phyloP scores from a whole-genome alignment of 2,113 vertebrate genomes.

The Myotis lucifugus region DNA sequence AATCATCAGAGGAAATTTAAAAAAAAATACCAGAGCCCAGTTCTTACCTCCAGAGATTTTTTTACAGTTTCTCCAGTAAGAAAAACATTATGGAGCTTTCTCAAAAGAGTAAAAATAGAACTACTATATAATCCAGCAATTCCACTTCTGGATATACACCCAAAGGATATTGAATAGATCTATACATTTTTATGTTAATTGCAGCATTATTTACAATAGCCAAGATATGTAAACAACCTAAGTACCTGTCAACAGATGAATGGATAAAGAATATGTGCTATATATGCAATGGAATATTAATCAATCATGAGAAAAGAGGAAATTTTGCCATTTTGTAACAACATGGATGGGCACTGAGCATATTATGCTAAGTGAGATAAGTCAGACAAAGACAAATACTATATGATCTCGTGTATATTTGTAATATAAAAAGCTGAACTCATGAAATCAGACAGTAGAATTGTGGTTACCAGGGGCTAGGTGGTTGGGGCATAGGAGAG shows the following conservation, averaged over 20 bases:
- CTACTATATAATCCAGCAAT: neutral
- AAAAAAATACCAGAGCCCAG: neutral
- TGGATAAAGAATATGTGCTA: neutral
- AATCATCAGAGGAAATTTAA: neutral
- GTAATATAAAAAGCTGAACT: neutral
- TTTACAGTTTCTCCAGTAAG: neutral
- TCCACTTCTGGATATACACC: neutral
- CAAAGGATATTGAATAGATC: neutral
- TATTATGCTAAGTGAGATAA: neutral
- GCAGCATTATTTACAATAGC: neutral
- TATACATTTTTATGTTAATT: neutral
- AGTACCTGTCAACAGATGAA: neutral
- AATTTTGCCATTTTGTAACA: slow-evolving; percentile 15
- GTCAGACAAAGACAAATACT: neutral
- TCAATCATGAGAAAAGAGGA: neutral
- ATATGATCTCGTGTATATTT: neutral
- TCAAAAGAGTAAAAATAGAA: neutral
- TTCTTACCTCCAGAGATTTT: neutral
- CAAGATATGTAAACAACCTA: neutral
- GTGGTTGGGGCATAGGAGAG: neutral
- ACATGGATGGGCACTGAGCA: neutral
- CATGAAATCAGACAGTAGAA: neutral
- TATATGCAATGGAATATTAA: neutral
- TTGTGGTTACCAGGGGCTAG: neutral
- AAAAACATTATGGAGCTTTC: neutral